Base-by-base conservation (phyloP, 2,113 vertebrate species). In the Nestor notabilis region DNA sequence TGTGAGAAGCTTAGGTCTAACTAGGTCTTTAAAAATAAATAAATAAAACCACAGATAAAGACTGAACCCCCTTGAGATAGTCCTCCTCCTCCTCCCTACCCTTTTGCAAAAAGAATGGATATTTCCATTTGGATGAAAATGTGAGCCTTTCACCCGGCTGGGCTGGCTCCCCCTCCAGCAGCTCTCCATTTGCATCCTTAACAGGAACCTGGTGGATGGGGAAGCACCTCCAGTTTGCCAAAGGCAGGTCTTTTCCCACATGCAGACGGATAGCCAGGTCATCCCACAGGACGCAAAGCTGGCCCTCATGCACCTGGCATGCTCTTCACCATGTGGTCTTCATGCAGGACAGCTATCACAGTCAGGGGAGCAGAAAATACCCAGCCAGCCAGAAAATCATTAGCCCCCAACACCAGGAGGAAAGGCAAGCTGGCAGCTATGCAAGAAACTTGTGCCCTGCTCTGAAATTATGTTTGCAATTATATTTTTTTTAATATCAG, bases 71-170 rank as follows among this genome's bases (percentile, higher is more conserved):
- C 46, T 41, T 21, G 39, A 84, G 56, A 91, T 55, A 80, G 10
- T 76, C 46, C 71, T 33, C 58, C 37, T 29, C 11, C 15, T 13
- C 23, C 13, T n/a, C n/a, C 27, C 15, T 7, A 13, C 7, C 37
- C 23, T 31, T 35, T 43, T 61, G 85, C 63, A 37, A 50, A 65
- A 71, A 70, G 78, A 91, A 77, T 2, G 43, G 87, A 50, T 89
- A 93, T 87, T 96, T 94, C 93, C 79, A 74, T 95, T 65, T 63
- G 95, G 93, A 96, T 82, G 91, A 87, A 83, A 91, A 46, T 83
- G 78, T 0, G 3, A 93, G 90, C 41, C 76, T 82, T 95, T 55
- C 1, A 0, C 82, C 84, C 0, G 2, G 87, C 82, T 76, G 52
- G 35, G 90, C 87, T 0, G 11, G 91, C 74, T 96, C 64, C 46